Evolutionary conservation across 2,113 vertebrate species (phyloP), one percentile per base, ranked within the genome.

Genomic region (Jacana jacana): DNA sequence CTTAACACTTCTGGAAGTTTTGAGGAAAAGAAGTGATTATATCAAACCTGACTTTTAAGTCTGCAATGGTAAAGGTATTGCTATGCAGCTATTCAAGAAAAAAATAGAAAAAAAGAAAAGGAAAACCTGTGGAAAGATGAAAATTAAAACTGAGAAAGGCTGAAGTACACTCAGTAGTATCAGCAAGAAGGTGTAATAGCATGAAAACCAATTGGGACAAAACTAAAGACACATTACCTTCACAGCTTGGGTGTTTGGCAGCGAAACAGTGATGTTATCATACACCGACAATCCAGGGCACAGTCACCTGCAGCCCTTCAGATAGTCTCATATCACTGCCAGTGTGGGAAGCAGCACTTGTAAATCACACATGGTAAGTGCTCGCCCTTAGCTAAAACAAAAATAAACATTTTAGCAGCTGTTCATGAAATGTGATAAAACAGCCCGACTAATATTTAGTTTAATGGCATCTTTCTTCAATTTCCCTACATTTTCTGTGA

Each of bases 211-310:
- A 27, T 27, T 28, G 66, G 51, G 68, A 69, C 25, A n/a, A 61
- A 25, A 52, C 49, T 44, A 10, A 76, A 72, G 82, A 7, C 17
- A 66, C 37, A 48, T 54, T 44, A 77, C 25, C 40, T 91, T 63
- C 86, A 77, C 37, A 66, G 10, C 37, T 40, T 81, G 68, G 28
- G 24, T 0, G 2, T 48, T 79, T 76, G 78, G 71, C 80, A 78
- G 80, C 0, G 0, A 46, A 88, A 49, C 13, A 8, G 25, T 13
- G 44, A 51, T 61, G 46, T 77, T 96, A 54, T 46, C 0, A 0
- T 5, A 70, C 33, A 69, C 35, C 54, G 46, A 12, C 52, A 63
- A 35, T 28, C 30, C 64, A 52, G 81, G 35, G 40, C 68, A 72
- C 0, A 1, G 71, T 65, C 75, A 80, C 49, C 52, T 73, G n/a